Conservation (phyloP, 2,888 invertebrate genomes). For the Gisinianus flammeolus region DNA sequence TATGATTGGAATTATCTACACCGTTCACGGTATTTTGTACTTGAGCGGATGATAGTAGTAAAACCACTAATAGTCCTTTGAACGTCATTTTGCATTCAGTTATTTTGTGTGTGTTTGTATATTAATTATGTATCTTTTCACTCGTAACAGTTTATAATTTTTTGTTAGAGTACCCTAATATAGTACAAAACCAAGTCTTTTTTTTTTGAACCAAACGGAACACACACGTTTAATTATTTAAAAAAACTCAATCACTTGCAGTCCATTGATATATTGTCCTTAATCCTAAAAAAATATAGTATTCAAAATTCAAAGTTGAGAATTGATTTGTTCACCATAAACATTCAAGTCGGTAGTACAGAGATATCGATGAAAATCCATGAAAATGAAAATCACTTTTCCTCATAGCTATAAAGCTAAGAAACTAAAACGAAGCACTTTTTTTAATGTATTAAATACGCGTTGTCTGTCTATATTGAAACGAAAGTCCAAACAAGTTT, state of each 20-base stretch:
- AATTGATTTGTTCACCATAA: not conserved
- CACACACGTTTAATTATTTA: not conserved
- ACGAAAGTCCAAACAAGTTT: too few species aligned
- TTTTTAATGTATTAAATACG: too few species aligned
- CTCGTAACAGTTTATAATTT: not conserved
- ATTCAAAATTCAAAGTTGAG: not conserved
- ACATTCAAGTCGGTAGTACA: not conserved
- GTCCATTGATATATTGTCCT: not conserved
- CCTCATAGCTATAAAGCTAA: not conserved
- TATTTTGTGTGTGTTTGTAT: not conserved
- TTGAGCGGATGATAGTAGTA: not conserved
- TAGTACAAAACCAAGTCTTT: too few species aligned
- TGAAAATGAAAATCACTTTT: not conserved
- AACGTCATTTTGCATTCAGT: not conserved
- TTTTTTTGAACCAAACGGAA: too few species aligned
- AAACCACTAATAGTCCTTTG: conserved; percentile 5
- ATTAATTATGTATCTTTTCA: not conserved
- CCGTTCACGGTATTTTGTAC: conserved; percentile 3
- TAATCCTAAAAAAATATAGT: not conserved
- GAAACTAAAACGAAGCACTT: too few species aligned
- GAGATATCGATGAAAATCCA: not conserved
- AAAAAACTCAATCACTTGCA: not conserved
- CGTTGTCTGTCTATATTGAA: too few species aligned
- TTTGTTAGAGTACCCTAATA: too few species aligned
- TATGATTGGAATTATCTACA: not conserved